Conservation (phyloP, 1,140 invertebrate species). For the Drosophila cardini region DNA sequence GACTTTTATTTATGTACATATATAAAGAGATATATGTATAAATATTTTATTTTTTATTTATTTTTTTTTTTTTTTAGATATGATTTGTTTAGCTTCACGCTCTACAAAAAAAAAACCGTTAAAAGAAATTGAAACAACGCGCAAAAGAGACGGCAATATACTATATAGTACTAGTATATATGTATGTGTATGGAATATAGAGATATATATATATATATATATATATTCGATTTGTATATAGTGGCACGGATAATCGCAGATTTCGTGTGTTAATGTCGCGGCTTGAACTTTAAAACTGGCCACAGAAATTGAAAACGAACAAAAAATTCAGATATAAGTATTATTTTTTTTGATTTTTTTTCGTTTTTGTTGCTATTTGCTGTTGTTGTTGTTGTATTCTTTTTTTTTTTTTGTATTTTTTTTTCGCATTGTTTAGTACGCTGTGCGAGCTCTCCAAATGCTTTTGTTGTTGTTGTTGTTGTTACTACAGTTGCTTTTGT, state of each 20-base stretch:
- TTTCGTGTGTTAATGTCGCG: constrained; percentile 82
- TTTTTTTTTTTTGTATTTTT: neutral
- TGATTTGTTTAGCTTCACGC: constrained; percentile 27
- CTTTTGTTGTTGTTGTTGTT: constrained; percentile 47
- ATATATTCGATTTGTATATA: constrained; percentile 26
- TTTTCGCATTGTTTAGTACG: constrained; percentile 79
- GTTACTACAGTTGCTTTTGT: constrained; percentile 13
- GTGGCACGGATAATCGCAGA: constrained; percentile 68
- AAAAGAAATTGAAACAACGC: constrained; percentile 26
- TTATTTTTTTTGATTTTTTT: no score
- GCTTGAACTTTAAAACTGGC: constrained; percentile 81
- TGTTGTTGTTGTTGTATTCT: no score
- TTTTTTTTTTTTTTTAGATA: neutral
- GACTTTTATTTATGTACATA: no score
- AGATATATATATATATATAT: neutral
- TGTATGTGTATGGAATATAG: constrained; percentile 1
- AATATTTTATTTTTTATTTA: neutral
- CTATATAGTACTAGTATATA: neutral
- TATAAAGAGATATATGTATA: neutral
- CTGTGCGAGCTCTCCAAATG: constrained; percentile 49
- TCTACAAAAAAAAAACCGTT: constrained; percentile 32
- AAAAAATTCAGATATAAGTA: constrained; percentile 59
- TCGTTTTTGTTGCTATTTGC: no score
- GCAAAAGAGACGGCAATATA: constrained; percentile 6
- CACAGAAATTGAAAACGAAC: constrained; percentile 72